Base-by-base conservation (phyloP, 2,113 vertebrate species). In the Dolichallabes microphthalmus region DNA sequence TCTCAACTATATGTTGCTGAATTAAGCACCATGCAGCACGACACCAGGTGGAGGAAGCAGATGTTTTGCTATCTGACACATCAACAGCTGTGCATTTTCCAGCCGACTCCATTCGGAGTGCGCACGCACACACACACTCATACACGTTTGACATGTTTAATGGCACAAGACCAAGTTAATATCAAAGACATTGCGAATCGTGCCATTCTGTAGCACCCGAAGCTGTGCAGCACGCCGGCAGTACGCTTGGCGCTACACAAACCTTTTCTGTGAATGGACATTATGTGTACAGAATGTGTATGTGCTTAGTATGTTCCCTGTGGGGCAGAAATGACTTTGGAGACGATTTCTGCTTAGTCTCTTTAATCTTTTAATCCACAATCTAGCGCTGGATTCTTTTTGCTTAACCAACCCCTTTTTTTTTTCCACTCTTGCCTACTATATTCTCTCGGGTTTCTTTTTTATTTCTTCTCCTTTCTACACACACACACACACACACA, bases 331-430 rank as follows among this genome's bases (percentile, higher is more conserved):
- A 90, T 85, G 76, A 87, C 85, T 84, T 64, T 84, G 45, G 84
- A 82, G 78, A 90, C 82, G 90, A 90, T 89, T 92, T 92, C 89
- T 92, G 90, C 89, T 92, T 86, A 81, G 45, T 45, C 7, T 45
- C 45, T 45, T 39, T 6, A 39, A 39, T 39, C n/a, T n/a, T n/a
- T n/a, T n/a, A n/a, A n/a, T n/a, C n/a, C 1, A 5, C 45, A 63
- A 17, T 27, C 52, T 83, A 58, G 71, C 61, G 4, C 81, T 82
- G 1, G 1, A 45, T 66, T 66, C 35, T 13, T 35, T 76, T 30
- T 45, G 45, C 60, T 30, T n/a, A 27, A 71, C 55, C 68, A 71
- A 27, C 17, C 39, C 55, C n/a, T n/a, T n/a, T n/a, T 80, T 39
- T n/a, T 10, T 80, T 55, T 45, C 83, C 55, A 52, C 64, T 64